phyloP scores from a whole-genome alignment of 2,797 vertebrate genomes.

The Okamejei kenojei region DNA sequence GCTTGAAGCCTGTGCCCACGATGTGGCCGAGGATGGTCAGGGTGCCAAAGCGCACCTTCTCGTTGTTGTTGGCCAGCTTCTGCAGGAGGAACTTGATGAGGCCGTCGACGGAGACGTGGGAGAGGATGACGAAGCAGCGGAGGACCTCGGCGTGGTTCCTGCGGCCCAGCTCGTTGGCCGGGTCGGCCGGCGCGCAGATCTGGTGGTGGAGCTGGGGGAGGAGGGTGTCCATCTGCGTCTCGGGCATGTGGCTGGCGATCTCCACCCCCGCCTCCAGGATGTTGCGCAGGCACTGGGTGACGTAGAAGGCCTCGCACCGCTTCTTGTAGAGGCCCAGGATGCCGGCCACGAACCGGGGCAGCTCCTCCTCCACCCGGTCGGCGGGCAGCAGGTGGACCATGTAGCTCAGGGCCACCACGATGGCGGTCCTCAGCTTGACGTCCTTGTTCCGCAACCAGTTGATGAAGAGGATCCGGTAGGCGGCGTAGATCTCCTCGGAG shows the following conservation, averaged over 20 bases:
- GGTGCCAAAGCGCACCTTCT: neutral
- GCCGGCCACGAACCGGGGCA: neutral
- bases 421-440: neutral
- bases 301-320: neutral
- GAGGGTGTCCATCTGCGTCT: neutral
- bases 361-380: neutral
- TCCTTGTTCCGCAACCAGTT: slow-evolving; percentile 29
- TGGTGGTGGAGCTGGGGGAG: slow-evolving; percentile 26
- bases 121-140: neutral
- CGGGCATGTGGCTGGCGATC: neutral
- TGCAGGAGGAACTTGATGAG: slow-evolving; percentile 19
- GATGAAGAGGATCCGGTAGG: slow-evolving; percentile 21
- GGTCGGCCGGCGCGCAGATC: neutral
- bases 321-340: slow-evolving; percentile 28
- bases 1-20: neutral
- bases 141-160: neutral
- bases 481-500: slow-evolving; percentile 27
- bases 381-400: neutral
- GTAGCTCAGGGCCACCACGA: neutral
- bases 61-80: slow-evolving; percentile 12
- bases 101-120: neutral
- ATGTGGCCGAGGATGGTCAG: neutral
- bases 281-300: neutral
- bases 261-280: neutral
- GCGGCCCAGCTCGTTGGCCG: neutral